phyloP scores from a whole-genome alignment of 2,797 vertebrate genomes.

The Cynopterus sphinx region DNA sequence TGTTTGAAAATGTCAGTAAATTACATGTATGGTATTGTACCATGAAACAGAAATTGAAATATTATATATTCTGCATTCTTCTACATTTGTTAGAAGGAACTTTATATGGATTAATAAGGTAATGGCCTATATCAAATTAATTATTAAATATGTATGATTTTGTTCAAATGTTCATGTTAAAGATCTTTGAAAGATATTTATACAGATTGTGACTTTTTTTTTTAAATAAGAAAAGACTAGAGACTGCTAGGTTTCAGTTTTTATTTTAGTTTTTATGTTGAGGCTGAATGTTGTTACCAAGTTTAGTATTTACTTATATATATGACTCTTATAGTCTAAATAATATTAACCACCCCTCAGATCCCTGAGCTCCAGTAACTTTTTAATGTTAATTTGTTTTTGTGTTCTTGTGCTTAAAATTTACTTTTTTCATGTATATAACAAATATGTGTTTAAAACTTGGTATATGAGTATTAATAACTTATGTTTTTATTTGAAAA shows the following conservation, averaged over 20 bases:
- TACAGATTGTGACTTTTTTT: neutral
- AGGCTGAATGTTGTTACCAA: neutral
- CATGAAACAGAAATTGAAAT: neutral
- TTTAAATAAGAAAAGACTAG: neutral
- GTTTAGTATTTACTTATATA: neutral
- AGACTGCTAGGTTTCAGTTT: neutral
- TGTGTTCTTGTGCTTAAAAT: neutral
- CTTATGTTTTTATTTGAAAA: constrained; percentile 19
- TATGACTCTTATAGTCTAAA: neutral
- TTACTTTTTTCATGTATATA: neutral
- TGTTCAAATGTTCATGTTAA: neutral
- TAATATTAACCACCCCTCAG: neutral
- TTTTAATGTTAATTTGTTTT: constrained; percentile 23
- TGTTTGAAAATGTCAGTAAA: constrained; percentile 22
- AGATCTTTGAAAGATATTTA: constrained; percentile 9
- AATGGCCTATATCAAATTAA: neutral
- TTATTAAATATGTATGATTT: neutral
- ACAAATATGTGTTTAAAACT: neutral
- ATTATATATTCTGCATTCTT: constrained; percentile 32
- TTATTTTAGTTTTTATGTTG: constrained; percentile 25
- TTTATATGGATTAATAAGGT: constrained; percentile 9
- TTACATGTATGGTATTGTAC: neutral
- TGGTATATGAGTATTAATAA: neutral
- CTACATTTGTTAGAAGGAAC: constrained; percentile 44
- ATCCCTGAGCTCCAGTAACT: neutral